These are phyloP conservation scores for Leptonema lineaticorne DNA, from an alignment of 1,140 invertebrate species.

Conservation along the genomic window DNA sequence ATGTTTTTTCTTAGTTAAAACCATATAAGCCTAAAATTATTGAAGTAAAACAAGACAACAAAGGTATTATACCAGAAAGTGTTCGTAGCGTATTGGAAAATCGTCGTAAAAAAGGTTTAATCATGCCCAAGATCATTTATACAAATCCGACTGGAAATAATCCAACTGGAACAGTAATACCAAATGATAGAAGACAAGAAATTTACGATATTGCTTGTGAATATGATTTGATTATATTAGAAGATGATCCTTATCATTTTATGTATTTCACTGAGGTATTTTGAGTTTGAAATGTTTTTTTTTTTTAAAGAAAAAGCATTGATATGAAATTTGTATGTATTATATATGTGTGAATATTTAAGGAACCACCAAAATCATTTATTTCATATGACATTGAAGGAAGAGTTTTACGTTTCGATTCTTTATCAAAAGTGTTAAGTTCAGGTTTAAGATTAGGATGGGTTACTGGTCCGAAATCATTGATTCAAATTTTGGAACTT, in stretches of 20 bases:
- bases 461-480: slow-evolving; percentile 65
- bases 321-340: too few relatives aligned
- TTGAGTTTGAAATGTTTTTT: slow-evolving; percentile 15
- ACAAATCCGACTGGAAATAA: slow-evolving; percentile 61
- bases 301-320: too few relatives aligned
- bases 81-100: slow-evolving; percentile 52
- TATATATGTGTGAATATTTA: too few relatives aligned
- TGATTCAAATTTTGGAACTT: slow-evolving; percentile 64
- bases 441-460: slow-evolving; percentile 71
- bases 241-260: slow-evolving; percentile 77
- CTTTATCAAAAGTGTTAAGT: slow-evolving; percentile 77
- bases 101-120: slow-evolving; percentile 50
- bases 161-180: slow-evolving; percentile 67
- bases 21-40: slow-evolving; percentile 56
- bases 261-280: slow-evolving; percentile 62
- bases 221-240: slow-evolving; percentile 72
- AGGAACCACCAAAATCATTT: slow-evolving; percentile 59
- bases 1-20: slow-evolving; percentile 50
- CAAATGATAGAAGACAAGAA: slow-evolving; percentile 62
- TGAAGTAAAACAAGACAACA: slow-evolving; percentile 56
- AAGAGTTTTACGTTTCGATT: slow-evolving; percentile 76
- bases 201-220: slow-evolving; percentile 70
- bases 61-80: slow-evolving; percentile 55
- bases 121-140: slow-evolving; percentile 61
- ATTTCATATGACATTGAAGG: slow-evolving; percentile 75